Base-by-base conservation (phyloP, 2,797 vertebrate genomes). In the Odontamblyopus rebecca region DNA sequence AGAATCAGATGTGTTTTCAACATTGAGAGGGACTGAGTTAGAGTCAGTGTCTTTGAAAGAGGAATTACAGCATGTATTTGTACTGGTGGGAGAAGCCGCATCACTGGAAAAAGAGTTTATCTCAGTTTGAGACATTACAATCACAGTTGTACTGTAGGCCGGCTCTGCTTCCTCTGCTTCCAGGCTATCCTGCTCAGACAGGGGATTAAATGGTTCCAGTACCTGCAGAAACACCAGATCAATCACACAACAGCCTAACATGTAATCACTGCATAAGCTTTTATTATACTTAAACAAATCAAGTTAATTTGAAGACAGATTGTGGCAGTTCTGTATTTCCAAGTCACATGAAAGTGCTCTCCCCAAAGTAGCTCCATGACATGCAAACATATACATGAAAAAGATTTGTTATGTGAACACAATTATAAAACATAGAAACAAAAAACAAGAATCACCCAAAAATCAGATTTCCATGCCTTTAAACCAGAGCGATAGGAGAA, bases 171-270 rank as follows among this genome's bases (percentile, higher is more conserved):
- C 87, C 71, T 87, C 84, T 75, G 81, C 66, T 74, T 88, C 88
- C 66, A 32, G 67, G 72, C 70, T 80, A 87, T 88, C 86, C 83
- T 88, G 89, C 72, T 92, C 90, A 89, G 88, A 91, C 91, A 82
- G 77, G 81, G 78, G 87, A 90, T 85, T 89, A 83, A 90, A 91
- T 81, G 80, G 87, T 88, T 93, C 92, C 94, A 94, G 90, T 73
- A 95, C 94, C 94, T 95, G 94, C 78, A 86, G 87, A 94, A 85
- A 95, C 88, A 94, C 75, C 91, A 93, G 72, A 93, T 61, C 70
- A 32, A 82, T 91, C 85, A 90, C 18, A 84, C 88, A 79, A 87
- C 75, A 88, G 74, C 73, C 80, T 67, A 70, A 60, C 48, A 87
- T 44, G 73, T 18, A 71, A 68, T 2, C 8, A 2, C 6, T 48